These are phyloP conservation scores for Zosterops pallidus DNA, from an alignment of 2,113 vertebrate species.

Conservation along the genomic window DNA sequence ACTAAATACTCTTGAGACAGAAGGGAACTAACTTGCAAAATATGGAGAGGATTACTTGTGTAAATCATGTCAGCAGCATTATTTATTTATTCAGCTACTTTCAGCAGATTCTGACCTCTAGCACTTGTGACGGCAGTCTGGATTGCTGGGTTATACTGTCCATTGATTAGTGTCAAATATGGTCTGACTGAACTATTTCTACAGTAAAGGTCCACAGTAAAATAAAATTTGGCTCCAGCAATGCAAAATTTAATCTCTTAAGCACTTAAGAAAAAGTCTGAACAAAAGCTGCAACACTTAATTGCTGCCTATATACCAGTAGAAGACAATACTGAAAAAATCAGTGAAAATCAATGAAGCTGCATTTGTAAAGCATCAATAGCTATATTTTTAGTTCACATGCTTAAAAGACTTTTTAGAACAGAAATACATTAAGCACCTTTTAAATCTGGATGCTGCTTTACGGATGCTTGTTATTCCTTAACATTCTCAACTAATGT, in stretches of 20 bases:
- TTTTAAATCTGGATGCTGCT: not conserved
- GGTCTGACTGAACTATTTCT: not conserved
- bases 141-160: not conserved
- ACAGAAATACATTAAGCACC: not conserved
- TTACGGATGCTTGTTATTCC: not conserved
- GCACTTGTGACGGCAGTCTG: not conserved
- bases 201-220: not conserved
- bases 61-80: not conserved
- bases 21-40: not conserved
- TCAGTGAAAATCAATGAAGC: not conserved
- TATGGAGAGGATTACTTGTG: not conserved
- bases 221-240: not conserved
- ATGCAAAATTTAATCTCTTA: not conserved
- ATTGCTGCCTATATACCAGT: not conserved
- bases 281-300: not conserved
- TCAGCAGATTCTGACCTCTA: not conserved
- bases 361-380: not conserved
- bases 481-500: not conserved
- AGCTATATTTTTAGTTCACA: not conserved
- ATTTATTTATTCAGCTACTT: not conserved
- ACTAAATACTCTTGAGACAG: not conserved
- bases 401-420: not conserved
- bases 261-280: not conserved
- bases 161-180: not conserved
- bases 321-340: not conserved